Conservation (phyloP, 2,113 vertebrate genomes). For the Cochlearius cochlearius region DNA sequence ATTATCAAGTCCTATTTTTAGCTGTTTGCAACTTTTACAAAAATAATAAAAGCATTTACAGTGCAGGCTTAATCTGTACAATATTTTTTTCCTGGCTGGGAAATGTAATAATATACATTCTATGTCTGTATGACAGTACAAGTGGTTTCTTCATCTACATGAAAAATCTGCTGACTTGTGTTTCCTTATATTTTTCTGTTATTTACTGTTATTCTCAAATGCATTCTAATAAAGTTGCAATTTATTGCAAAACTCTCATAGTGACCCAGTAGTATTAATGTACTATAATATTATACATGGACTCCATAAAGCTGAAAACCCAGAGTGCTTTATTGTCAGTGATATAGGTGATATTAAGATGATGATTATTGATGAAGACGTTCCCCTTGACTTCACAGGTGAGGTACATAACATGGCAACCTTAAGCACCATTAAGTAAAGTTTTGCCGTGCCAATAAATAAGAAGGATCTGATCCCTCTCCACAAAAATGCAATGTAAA, state of each 20-base stretch:
- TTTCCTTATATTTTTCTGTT: not conserved
- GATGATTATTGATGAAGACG: not conserved
- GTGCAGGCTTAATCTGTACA: not conserved
- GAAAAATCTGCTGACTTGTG: conserved; percentile 14
- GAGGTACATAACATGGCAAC: not conserved
- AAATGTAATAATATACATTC: not conserved
- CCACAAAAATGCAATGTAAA: not conserved
- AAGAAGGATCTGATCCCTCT: not conserved
- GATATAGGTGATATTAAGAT: not conserved
- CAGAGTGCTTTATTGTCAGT: not conserved
- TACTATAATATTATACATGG: not conserved
- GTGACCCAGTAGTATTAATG: not conserved
- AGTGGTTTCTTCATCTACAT: not conserved
- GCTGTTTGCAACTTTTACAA: not conserved
- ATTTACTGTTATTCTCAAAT: conserved; percentile 12
- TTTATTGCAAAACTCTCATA: not conserved
- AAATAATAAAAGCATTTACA: conserved; percentile 33
- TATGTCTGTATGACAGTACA: not conserved
- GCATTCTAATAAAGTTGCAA: not conserved
- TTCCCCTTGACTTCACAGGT: not conserved
- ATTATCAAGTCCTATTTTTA: conserved; percentile 39
- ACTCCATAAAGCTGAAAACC: not conserved
- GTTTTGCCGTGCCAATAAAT: not conserved
- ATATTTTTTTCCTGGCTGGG: not conserved
- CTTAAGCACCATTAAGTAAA: not conserved